Percentiles rank a stretch among this genome's conserved stretches.
phyloP scores from a whole-genome alignment of 2,888 invertebrate genomes.

The Kuschelorhynchus macadamiae region DNA sequence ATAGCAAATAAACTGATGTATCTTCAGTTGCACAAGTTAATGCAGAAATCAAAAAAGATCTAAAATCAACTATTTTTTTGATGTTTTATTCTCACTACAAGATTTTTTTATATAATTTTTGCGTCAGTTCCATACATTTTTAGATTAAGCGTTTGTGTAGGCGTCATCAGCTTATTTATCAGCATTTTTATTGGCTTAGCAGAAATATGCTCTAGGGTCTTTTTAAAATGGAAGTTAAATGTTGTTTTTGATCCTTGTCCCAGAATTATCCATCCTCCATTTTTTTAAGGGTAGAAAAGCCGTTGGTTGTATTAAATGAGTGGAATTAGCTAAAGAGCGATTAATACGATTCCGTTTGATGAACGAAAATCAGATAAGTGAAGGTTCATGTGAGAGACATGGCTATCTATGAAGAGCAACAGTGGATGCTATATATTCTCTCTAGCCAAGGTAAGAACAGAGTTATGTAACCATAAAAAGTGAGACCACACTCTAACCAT shows the following conservation, averaged over 20 bases:
- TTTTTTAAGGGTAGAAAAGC: constrained; percentile 2
- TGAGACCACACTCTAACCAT: constrained; percentile 17
- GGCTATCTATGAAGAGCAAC: constrained; percentile 19
- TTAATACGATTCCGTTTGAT: not conserved
- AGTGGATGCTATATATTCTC: constrained; percentile 13
- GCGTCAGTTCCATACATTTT: not conserved
- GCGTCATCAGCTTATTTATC: not conserved
- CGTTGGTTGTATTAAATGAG: constrained; percentile 16
- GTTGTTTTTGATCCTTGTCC: constrained; percentile 12
- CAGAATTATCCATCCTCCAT: constrained; percentile 18
- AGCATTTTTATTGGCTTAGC: constrained; percentile 4
- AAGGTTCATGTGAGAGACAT: constrained; percentile 16
- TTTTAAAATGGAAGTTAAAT: constrained; percentile 12
- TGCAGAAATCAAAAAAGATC: no score
- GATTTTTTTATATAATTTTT: not conserved
- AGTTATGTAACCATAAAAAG: constrained; percentile 21
- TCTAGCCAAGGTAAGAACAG: constrained; percentile 18
- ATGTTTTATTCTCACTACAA: not conserved
- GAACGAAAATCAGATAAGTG: constrained; percentile 1
- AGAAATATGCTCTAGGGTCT: constrained; percentile 4
- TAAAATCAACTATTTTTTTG: not conserved
- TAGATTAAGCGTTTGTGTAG: not conserved
- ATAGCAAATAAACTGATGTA: no score
- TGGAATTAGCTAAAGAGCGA: constrained; percentile 19
- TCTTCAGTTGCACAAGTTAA: no score